phyloP scores from a whole-genome alignment of 2,888 invertebrate species.

The Dryococelus australis region DNA sequence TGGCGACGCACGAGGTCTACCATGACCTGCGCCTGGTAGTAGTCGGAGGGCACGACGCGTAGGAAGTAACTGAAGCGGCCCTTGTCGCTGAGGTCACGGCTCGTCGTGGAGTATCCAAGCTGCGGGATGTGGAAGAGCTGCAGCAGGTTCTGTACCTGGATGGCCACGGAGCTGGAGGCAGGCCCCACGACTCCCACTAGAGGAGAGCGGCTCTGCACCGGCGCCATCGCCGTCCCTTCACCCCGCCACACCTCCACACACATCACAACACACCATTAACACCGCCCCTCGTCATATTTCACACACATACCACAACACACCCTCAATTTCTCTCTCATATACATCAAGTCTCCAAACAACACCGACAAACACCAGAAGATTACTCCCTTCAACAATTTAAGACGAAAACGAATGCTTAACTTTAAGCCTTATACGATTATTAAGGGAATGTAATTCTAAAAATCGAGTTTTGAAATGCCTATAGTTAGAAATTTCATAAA shows the following conservation, averaged over 20 bases:
- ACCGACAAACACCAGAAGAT: no score
- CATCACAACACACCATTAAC: neutral
- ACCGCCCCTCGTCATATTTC: no score
- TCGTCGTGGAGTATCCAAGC: conserved; percentile 81
- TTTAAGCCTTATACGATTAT: no score
- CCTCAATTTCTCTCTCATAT: no score
- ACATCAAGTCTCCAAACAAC: no score
- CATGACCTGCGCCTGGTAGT: conserved; percentile 77
- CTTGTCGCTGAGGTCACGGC: conserved; percentile 77
- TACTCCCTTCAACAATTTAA: no score
- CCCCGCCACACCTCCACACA: neutral
- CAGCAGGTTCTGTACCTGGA: conserved; percentile 77
- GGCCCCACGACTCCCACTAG: conserved; percentile 78
- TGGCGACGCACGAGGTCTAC: conserved; percentile 71
- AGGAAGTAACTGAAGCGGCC: conserved; percentile 78
- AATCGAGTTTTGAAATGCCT: no score
- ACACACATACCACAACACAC: no score
- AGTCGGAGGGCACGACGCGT: conserved; percentile 80
- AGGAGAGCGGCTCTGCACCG: conserved; percentile 55
- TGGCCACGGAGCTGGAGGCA: conserved; percentile 74
- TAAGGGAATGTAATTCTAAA: no score
- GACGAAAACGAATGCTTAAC: no score
- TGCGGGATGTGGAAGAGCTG: conserved; percentile 72
- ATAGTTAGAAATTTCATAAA: no score
- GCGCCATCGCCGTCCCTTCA: neutral